phyloP scores from a whole-genome alignment of 2,797 vertebrate species.

The Dicrostonyx torquatus region DNA sequence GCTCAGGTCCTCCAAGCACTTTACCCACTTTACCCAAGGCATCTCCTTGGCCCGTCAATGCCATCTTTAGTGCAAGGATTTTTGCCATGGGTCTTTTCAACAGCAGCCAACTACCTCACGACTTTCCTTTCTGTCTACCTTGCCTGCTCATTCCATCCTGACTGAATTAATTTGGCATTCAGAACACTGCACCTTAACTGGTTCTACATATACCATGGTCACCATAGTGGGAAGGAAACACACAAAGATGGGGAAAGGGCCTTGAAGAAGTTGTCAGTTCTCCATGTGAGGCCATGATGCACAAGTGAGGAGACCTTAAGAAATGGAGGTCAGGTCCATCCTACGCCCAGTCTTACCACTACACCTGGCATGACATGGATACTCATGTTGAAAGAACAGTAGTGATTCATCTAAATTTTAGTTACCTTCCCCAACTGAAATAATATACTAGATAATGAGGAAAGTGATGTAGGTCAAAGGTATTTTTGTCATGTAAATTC shows the following conservation, averaged over 20 bases:
- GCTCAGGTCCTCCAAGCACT: not conserved
- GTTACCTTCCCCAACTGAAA: conserved; percentile 36
- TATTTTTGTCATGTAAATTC: conserved; percentile 49
- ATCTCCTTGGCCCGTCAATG: not conserved
- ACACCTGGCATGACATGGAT: not conserved
- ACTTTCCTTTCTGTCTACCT: not conserved
- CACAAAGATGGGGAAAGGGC: not conserved
- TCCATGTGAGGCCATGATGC: not conserved
- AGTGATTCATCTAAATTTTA: not conserved
- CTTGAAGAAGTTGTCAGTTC: not conserved
- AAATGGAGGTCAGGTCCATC: not conserved
- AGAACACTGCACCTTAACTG: not conserved
- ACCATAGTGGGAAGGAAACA: not conserved
- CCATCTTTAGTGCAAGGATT: conserved; percentile 14
- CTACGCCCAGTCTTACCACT: not conserved
- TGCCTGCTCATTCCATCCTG: not conserved
- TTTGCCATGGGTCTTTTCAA: not conserved
- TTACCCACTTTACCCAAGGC: not conserved
- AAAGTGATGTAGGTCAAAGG: not conserved
- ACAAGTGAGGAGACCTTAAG: not conserved
- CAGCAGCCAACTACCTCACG: not conserved
- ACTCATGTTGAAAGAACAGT: not conserved
- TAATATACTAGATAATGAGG: not conserved
- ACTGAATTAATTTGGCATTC: conserved; percentile 30
- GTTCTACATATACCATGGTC: not conserved